Evolutionary conservation across 1,140 invertebrate genomes (phyloP).

Genomic region (Antheraea pernyi): DNA sequence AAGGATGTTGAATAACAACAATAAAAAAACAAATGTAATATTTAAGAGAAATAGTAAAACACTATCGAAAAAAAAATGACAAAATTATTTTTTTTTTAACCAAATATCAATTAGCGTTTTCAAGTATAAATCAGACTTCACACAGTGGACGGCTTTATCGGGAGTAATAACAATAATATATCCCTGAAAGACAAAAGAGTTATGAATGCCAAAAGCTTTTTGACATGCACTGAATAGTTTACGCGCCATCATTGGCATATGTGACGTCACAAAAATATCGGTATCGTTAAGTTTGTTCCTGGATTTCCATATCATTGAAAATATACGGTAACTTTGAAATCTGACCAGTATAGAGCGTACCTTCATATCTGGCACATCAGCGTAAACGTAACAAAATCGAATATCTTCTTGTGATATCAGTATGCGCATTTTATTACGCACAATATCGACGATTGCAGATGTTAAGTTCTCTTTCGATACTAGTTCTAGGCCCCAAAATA

Average conservation of each 20-base stretch:
- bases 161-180: neutral
- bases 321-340: neutral
- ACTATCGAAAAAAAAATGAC: neutral
- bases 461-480: neutral
- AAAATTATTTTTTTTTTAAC: neutral
- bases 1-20: too few relatives aligned
- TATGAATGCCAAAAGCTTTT: neutral
- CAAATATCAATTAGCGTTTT: neutral
- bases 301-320: neutral
- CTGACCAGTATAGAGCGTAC: neutral
- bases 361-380: neutral
- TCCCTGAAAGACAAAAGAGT: neutral
- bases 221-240: neutral
- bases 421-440: neutral
- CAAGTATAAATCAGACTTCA: neutral
- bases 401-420: neutral
- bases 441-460: neutral
- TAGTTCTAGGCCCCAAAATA: neutral
- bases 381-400: neutral
- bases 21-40: too few relatives aligned
- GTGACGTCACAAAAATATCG: neutral
- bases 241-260: neutral
- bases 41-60: too few relatives aligned
- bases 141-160: neutral
- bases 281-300: neutral